Percentiles rank a stretch among this genome's conserved stretches.
Evolutionary conservation across 2,797 vertebrate genomes (phyloP).

Genomic region (Darevskia mixta): DNA sequence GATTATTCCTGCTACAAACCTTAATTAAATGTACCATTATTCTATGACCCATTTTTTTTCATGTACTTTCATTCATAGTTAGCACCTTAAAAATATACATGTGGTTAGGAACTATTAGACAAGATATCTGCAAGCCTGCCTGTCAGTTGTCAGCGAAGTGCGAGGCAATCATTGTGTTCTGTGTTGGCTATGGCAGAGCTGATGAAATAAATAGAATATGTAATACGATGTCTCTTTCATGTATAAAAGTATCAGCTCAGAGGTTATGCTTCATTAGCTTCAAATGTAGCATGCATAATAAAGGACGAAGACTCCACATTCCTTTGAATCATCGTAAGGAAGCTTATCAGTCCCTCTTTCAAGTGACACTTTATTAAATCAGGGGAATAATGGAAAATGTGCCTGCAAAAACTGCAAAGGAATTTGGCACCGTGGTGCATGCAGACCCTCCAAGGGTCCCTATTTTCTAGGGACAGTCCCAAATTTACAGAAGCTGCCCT

Average conservation of each 20-base stretch:
- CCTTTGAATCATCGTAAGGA: conserved; percentile 82
- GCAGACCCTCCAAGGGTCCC: not conserved
- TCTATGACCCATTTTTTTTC: conserved; percentile 23
- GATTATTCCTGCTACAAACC: conserved; percentile 6
- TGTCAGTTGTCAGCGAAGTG: conserved; percentile 67
- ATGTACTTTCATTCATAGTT: conserved; percentile 51
- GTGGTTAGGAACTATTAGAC: conserved; percentile 51
- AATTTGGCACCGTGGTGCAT: not conserved
- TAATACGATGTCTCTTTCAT: conserved; percentile 78
- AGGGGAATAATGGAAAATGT: conserved; percentile 76
- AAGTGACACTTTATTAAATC: conserved; percentile 82
- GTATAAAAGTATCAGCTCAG: conserved; percentile 74
- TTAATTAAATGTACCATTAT: conserved; percentile 48
- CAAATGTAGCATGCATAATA: conserved; percentile 83
- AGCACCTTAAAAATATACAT: conserved; percentile 52
- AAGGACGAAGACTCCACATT: conserved; percentile 75
- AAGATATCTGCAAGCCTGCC: conserved; percentile 51
- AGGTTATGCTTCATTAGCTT: conserved; percentile 79
- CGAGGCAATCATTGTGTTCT: conserved; percentile 64
- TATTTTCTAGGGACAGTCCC: too few relatives aligned
- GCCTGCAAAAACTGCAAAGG: conserved; percentile 55
- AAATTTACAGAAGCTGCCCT: too few relatives aligned
- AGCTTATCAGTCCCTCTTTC: conserved; percentile 73
- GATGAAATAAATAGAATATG: conserved; percentile 78
- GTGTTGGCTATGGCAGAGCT: conserved; percentile 60